Evolutionary conservation across 2,888 invertebrate species (phyloP).

Genomic region (Gnatocerus cornutus): DNA sequence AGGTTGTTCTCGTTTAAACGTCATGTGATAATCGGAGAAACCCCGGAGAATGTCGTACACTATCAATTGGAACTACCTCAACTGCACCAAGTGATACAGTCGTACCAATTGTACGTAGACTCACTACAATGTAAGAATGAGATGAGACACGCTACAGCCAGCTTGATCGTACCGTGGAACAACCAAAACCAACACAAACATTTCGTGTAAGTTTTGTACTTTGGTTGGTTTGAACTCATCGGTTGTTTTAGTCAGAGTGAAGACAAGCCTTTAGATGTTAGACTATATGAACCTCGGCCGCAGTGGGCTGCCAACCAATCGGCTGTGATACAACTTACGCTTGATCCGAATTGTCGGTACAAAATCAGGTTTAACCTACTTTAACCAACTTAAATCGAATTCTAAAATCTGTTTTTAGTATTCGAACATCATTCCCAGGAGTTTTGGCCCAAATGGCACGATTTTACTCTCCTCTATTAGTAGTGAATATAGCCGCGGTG

Average conservation of each 20-base stretch:
- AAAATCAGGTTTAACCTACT: slow-evolving; percentile 80
- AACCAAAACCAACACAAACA: slow-evolving; percentile 75
- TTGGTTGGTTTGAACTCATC: slow-evolving; percentile 1
- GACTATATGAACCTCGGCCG: slow-evolving; percentile 75
- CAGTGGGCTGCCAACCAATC: slow-evolving; percentile 67
- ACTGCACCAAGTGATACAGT: slow-evolving; percentile 76
- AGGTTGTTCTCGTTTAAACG: slow-evolving; percentile 63
- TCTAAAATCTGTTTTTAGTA: too few species aligned
- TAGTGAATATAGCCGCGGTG: slow-evolving; percentile 80
- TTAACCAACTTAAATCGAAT: too few species aligned
- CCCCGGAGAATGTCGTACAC: slow-evolving; percentile 74
- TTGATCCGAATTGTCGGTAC: slow-evolving; percentile 84
- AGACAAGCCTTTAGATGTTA: slow-evolving; percentile 71
- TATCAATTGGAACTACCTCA: slow-evolving; percentile 77
- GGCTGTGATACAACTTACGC: slow-evolving; percentile 75
- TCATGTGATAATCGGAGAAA: slow-evolving; percentile 72
- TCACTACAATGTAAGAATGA: slow-evolving; percentile 72
- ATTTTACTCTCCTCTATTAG: slow-evolving; percentile 78
- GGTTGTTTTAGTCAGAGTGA: slow-evolving; percentile 16
- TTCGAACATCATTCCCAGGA: slow-evolving; percentile 75
- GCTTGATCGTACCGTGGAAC: slow-evolving; percentile 80
- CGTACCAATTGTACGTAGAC: slow-evolving; percentile 76
- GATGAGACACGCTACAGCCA: slow-evolving; percentile 75
- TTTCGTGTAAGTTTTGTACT: slow-evolving; percentile 73
- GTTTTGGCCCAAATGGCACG: slow-evolving; percentile 79